Evolutionary conservation across 1,140 invertebrate species (phyloP), one percentile per base, ranked within the genome.

Genomic region (Saccostrea cuccullata): DNA sequence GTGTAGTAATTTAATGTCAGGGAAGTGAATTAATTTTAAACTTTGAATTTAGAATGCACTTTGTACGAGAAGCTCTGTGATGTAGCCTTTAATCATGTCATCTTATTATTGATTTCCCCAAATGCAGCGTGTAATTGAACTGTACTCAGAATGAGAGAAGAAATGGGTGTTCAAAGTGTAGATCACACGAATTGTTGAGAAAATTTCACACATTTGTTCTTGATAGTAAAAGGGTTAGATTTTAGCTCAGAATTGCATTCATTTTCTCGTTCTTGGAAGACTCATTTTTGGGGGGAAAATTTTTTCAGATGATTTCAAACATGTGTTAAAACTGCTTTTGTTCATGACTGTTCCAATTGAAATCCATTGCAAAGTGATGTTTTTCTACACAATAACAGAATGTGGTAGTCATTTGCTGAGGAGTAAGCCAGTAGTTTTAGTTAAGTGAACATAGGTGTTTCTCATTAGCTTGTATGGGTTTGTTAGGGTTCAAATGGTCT

Each of bases 21-120:
- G 30, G 70, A 77, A 77, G 70, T 77, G 70, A 77, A 77, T 77
- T 77, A 77, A 77, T 77, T 77, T 77, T 36, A 77, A 77, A 77
- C 26, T 77, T 77, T 77, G 70, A 77, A 77, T 77, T 77, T 77
- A 64, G 58, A 64, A 20, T 64, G 58, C 58, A 64, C 58, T 64
- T 64, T 64, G 58, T 20, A 64, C n/a, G 17, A n/a, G n/a, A 17
- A 17, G 17, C 58, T 47, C 47, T 47, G 47, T 47, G 47, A 47
- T 47, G 47, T 47, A 47, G 47, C 47, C 47, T 47, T 47, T 47
- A 47, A 6, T 47, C 47, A 47, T 47, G 47, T 47, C 47, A 47
- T 47, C 47, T 8, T 47, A 47, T 8, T 47, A 47, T 47, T 47
- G 47, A 47, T 47, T 47, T 47, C 47, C 30, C 47, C 47, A 23